Base-by-base conservation (phyloP, 1,140 invertebrate species). In the Plectrocnemia conspersa region DNA sequence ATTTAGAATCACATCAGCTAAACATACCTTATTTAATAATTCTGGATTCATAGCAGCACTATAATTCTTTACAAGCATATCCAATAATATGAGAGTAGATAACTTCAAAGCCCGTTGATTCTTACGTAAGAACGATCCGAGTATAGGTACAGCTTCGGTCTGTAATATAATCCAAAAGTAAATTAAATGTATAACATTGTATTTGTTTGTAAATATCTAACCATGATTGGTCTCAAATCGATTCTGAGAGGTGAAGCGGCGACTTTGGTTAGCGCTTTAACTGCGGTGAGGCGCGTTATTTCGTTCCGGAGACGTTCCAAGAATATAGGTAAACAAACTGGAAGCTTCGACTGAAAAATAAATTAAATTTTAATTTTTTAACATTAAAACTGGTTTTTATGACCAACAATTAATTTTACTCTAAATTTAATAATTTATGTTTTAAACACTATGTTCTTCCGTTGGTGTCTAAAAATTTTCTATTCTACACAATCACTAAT, bases 81-180 rank as follows among this genome's bases (percentile, higher is more conserved):
- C 93, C 6, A 99, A 73, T 44, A 98, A 79, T 29, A 88, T 85
- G 4, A 99, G 72, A 0, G 96, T 97, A 42, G 86, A 86, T 3
- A 99, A 72, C 74, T 98, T 97, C 15, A 99, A 72, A 18, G 93
- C 91, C 58, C 97, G 79, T 69, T 98, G 94, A 76, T 99, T 99
- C 74, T 99, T 98, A 29, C 96, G 80, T 40, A 98, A 73, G 66
- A 99, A 98, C 4, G 92, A 89, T 6, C 93, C 91, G 21, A 98
- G 75, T 55, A 97, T 87, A 16, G 93, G 91, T 60, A 98, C 81
- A 10, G 89, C 89, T 65, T 98, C 91, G 57, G 80, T 79, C 82
- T 88, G 67, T 2, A 44, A 27, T 29, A 19, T 19, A 6, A 16
- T 7, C 13, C 11, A 33, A 33, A 4, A 2, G 19, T 7, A 35